Percentiles rank a stretch among this genome's conserved stretches.
phyloP scores from a whole-genome alignment of 2,113 vertebrate genomes.

The Struthidea cinerea region DNA sequence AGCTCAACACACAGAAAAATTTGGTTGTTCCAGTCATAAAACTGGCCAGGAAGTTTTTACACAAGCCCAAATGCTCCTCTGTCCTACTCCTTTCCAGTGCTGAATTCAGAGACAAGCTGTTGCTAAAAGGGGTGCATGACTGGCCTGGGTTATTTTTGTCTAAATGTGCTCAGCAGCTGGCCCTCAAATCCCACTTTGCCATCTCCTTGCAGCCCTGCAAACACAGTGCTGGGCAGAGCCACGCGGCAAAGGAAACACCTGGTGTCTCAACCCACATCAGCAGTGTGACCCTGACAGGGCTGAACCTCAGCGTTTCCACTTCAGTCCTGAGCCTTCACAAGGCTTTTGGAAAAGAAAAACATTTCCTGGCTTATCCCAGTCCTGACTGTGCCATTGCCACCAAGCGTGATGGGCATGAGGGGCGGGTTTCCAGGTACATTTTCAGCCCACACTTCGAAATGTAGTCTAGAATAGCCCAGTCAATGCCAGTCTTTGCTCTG shows the following conservation, averaged over 20 bases:
- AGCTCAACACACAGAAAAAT: background rate
- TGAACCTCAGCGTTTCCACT: background rate
- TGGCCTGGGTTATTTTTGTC: background rate
- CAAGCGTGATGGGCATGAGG: background rate
- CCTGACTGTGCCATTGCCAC: background rate
- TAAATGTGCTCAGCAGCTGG: background rate
- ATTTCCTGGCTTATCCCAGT: background rate
- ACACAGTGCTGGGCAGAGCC: background rate
- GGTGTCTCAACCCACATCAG: background rate
- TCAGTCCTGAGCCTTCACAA: background rate
- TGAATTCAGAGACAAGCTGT: background rate
- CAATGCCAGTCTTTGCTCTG: background rate
- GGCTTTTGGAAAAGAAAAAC: background rate
- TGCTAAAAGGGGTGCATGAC: background rate
- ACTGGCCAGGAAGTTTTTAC: background rate
- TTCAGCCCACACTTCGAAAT: background rate
- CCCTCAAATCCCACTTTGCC: background rate
- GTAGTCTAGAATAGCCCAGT: background rate
- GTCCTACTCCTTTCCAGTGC: background rate
- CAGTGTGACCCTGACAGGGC: accelerated
- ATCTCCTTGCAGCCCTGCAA: background rate
- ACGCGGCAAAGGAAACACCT: accelerated
- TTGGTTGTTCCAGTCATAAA: background rate
- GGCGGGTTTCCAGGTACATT: background rate
- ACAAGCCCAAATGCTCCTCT: background rate